Base-by-base conservation (phyloP, 2,113 vertebrate species). In the Gymnocephalus cernua region DNA sequence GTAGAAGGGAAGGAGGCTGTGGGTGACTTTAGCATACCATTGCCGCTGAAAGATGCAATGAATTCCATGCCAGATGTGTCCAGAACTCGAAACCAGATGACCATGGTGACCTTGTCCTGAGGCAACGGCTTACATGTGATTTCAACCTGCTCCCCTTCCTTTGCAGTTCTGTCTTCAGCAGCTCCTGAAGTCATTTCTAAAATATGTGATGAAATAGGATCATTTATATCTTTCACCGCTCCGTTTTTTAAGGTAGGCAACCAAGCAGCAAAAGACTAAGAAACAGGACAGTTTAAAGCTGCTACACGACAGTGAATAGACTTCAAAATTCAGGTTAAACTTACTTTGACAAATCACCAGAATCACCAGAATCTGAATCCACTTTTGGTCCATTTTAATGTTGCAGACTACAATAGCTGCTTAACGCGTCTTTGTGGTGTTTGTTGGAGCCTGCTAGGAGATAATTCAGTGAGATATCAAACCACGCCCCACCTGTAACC, bases 51-150 rank as follows among this genome's bases (percentile, higher is more conserved):
- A 53, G 90, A 80, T 1, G 6, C 89, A 4, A 95, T 87, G 76
- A 90, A 93, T 12, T 94, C 79, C 58, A 92, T 66, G 6, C 0
- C 18, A 2, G 25, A 35, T 0, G 14, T 10, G 10, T 88, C 67
- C 21, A 72, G 16, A 0, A 84, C 11, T 38, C 92, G 76, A 61
- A 94, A 90, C 92, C 91, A 78, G 56, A 88, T 1, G 1, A 84
- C 0, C 5, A 73, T 7, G 18, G 0, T 12, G n/a, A 13, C 35
- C 0, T 0, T 0, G 0, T 0, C 0, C 0, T 0, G 0, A 10
- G 54, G n/a, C n/a, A n/a, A n/a, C n/a, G n/a, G 16, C 0, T 0
- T 0, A 58, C 94, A 95, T 0, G 0, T 0, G 2, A 95, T 79
- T 0, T 21, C 0, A 12, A 69, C 6, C 0, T 0, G 0, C 0